phyloP scores from a whole-genome alignment of 2,888 invertebrate species.

The Erannis defoliaria region DNA sequence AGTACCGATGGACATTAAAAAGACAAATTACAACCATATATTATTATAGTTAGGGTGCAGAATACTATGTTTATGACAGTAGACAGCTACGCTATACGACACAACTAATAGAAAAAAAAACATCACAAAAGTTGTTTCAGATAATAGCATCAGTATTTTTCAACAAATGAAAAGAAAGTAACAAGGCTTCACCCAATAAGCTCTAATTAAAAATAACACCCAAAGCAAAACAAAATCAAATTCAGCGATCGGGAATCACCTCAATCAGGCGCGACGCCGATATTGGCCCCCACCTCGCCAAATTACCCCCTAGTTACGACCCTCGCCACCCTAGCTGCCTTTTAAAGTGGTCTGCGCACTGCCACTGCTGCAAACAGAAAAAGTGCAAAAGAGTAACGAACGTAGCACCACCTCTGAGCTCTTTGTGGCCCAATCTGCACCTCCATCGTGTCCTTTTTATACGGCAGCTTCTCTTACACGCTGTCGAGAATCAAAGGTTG shows the following conservation, averaged over 20 bases:
- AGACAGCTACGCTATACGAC: not conserved
- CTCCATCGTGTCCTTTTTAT: conserved; percentile 83
- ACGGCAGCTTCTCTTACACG: conserved; percentile 80
- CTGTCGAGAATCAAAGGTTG: conserved; percentile 83
- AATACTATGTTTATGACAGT: not conserved
- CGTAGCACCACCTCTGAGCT: conserved; percentile 83
- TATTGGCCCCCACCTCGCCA: conserved; percentile 84
- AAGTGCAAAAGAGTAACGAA: conserved; percentile 80
- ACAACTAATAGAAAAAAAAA: not conserved
- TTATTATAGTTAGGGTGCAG: too few species aligned
- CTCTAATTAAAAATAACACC: conserved; percentile 69
- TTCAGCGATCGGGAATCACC: conserved; percentile 79
- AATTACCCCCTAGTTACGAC: conserved; percentile 85
- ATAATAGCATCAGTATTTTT: not conserved
- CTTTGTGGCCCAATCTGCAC: conserved; percentile 86
- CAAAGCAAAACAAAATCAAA: conserved; percentile 74
- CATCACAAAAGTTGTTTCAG: not conserved
- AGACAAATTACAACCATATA: too few species aligned
- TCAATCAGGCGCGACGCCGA: conserved; percentile 84
- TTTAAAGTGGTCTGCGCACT: conserved; percentile 86
- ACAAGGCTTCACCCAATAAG: conserved; percentile 48
- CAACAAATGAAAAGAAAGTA: conserved; percentile 14
- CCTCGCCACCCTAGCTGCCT: conserved; percentile 79
- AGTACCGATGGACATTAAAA: not conserved
- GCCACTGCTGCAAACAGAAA: conserved; percentile 84